Percentiles rank a stretch among this genome's conserved stretches.
phyloP scores from a whole-genome alignment of 1,140 invertebrate genomes.

The Macrobrachium nipponense region DNA sequence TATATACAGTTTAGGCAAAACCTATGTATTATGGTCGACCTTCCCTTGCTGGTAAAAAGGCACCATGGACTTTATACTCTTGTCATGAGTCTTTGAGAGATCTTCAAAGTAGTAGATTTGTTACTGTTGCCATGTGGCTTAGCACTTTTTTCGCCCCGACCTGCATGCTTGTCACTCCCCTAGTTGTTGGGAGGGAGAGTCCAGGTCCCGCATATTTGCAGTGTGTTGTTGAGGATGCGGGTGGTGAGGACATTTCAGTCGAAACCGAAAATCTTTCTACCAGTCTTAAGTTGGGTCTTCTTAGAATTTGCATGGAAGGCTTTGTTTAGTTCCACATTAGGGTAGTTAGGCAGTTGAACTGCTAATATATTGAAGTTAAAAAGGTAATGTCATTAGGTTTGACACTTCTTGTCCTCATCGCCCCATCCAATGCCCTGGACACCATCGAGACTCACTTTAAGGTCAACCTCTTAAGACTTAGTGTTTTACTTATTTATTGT shows the following conservation, averaged over 20 bases:
- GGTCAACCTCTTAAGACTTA: conserved; percentile 19
- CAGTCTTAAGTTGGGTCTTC: not conserved
- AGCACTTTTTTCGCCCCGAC: conserved; percentile 58
- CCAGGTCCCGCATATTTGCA: conserved; percentile 45
- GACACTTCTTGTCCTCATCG: conserved; percentile 23
- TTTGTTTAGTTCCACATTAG: no score
- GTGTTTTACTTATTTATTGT: no score
- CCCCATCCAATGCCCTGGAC: conserved; percentile 25
- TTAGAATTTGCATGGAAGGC: no score
- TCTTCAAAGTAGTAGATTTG: conserved; percentile 38
- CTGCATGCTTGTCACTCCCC: conserved; percentile 51
- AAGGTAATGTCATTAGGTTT: not conserved
- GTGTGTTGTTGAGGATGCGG: conserved; percentile 38
- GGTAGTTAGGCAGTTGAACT: no score
- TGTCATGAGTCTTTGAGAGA: conserved; percentile 22
- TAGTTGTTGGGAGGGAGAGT: conserved; percentile 45
- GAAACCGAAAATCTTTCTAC: not conserved
- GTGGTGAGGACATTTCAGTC: conserved; percentile 10
- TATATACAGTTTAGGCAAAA: not conserved
- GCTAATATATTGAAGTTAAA: not conserved
- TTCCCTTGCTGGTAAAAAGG: conserved; percentile 51
- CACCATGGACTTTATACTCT: conserved; percentile 48
- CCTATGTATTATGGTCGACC: conserved; percentile 23
- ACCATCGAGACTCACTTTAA: conserved; percentile 22
- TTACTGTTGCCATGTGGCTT: conserved; percentile 50